Conservation (phyloP, 2,888 invertebrate genomes). For the Sarcophaga carnaria region DNA sequence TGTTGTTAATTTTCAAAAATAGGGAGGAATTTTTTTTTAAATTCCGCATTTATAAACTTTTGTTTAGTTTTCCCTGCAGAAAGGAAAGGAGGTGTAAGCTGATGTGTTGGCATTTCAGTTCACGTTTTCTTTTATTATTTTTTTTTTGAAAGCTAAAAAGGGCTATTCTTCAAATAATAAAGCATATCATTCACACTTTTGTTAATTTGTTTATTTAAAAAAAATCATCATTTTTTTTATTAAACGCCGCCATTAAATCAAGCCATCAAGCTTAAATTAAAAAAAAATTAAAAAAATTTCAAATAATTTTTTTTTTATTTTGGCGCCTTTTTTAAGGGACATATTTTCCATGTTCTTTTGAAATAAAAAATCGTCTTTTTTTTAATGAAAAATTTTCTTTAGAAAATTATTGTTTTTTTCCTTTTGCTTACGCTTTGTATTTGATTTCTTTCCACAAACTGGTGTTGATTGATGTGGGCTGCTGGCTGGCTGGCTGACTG, state of each 20-base stretch:
- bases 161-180: conserved; percentile 24
- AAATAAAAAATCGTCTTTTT: conserved; percentile 3
- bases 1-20: conserved; percentile 12
- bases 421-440: conserved; percentile 32
- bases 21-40: conserved; percentile 57
- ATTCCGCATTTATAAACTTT: conserved; percentile 53
- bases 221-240: conserved; percentile 26
- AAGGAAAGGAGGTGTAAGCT: conserved; percentile 52
- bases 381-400: neutral
- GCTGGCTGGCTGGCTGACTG: conserved; percentile 52
- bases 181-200: conserved; percentile 43
- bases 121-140: neutral
- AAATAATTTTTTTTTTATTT: neutral
- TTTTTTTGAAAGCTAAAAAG: conserved; percentile 4
- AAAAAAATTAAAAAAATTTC: conserved; percentile 5
- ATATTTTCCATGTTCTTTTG: neutral
- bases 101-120: conserved; percentile 49
- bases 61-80: neutral
- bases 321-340: conserved; percentile 8
- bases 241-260: conserved; percentile 13
- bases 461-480: conserved; percentile 61
- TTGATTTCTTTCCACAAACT: conserved; percentile 46
- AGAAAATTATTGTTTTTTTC: conserved; percentile 2
- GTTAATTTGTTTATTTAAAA: conserved; percentile 62
- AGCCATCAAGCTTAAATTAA: conserved; percentile 13